These are phyloP conservation scores for Rotaria magnacalcarata DNA, from an alignment of 2,888 invertebrate genomes.

Conservation along the genomic window DNA sequence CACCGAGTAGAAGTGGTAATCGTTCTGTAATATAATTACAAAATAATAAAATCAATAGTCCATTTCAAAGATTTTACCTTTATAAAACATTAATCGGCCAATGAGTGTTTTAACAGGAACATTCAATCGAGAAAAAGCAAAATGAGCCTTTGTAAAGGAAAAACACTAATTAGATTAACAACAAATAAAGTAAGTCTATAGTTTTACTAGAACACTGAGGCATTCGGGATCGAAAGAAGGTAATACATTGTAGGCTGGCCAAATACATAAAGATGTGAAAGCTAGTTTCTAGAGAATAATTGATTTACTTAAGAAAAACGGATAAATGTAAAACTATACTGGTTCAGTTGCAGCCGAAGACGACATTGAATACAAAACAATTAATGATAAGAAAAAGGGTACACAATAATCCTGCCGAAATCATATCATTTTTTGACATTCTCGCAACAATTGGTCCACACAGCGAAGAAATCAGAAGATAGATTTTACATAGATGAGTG, in stretches of 20 bases:
- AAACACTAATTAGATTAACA: background rate
- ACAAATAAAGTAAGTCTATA: background rate
- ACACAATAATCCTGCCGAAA: background rate
- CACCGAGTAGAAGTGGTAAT: slow-evolving; percentile 9
- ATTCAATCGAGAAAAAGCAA: background rate
- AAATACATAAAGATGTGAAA: background rate
- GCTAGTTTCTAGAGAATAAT: background rate
- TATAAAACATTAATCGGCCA: background rate
- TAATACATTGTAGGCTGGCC: slow-evolving; percentile 1
- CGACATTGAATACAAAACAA: background rate
- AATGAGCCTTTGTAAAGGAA: background rate
- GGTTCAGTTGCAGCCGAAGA: background rate
- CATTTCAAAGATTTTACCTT: background rate
- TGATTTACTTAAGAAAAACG: background rate
- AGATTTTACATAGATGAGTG: background rate
- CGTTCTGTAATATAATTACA: background rate
- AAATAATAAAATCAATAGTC: too few relatives aligned
- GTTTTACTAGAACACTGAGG: background rate
- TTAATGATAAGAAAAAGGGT: background rate
- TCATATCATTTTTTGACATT: background rate
- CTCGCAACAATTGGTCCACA: background rate
- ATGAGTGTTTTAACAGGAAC: background rate
- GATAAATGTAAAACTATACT: background rate
- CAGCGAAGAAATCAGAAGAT: background rate
- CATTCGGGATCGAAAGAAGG: slow-evolving; percentile 34